Base-by-base conservation (phyloP, 2,113 vertebrate species). In the Urocitellus parryii region DNA sequence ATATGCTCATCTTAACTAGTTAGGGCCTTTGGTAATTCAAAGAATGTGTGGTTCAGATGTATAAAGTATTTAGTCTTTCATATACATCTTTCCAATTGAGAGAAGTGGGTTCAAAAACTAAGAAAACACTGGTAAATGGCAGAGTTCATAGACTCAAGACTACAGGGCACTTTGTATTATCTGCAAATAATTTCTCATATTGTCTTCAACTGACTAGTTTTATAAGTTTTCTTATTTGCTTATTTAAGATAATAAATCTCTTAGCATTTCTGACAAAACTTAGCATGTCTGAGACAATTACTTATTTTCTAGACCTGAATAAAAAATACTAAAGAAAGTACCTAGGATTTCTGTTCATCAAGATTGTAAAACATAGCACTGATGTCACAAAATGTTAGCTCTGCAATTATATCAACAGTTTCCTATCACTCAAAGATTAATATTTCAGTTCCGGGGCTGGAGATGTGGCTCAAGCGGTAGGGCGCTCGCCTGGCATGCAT, bases 121-220 rank as follows among this genome's bases (percentile, higher is more conserved):
- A 10, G 34, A 51, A 93, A 94, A 88, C 27, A 88, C 2, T 77
- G 51, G 45, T 12, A 93, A 45, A 48, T 70, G 12, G 81, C 32
- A 91, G 13, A 63, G 34, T 93, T 94, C 6, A 20, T 13, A 90
- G 22, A 29, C 24, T 86, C 7, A 63, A 68, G 45, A 67, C 13
- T 42, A 88, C 0, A 81, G 17, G 37, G 9, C 34, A 92, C 2
- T 91, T 67, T 65, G 20, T 32, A 67, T 45, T 58, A 68, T 56
- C 16, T 65, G 67, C 90, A 88, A 94, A 86, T 88, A 93, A 91
- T 91, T 94, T 93, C 85, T 88, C 58, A 78, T 67, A 78, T 18
- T 92, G 24, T 92, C 81, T 78, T 79, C 39, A 86, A 16, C 61
- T 83, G 74, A 78, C 42, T 72, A 81, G 12, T 74, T 88, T 96